Percentiles rank a stretch among this genome's conserved stretches.
These are phyloP conservation scores for Remorina albescens DNA, from an alignment of 2,797 vertebrate species.

Conservation along the genomic window DNA sequence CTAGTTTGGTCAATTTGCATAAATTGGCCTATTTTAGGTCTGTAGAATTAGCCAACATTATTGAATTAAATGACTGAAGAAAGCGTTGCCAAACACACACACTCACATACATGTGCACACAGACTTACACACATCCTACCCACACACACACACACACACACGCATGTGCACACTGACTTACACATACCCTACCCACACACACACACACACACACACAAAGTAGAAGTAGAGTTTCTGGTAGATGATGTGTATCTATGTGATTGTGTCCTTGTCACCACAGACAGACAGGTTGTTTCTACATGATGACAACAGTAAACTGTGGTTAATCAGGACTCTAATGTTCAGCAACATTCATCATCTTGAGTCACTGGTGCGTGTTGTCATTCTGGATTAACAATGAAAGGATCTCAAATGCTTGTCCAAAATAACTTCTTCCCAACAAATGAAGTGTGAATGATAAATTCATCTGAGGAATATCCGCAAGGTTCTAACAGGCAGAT, in stretches of 20 bases:
- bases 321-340: too few relatives aligned
- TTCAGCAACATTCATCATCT: too few relatives aligned
- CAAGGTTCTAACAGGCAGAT: background rate
- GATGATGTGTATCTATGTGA: conserved; percentile 60
- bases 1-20: too few relatives aligned
- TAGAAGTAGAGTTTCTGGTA: conserved; percentile 39
- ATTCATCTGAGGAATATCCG: background rate
- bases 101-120: conserved; percentile 23
- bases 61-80: conserved; percentile 60
- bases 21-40: too few relatives aligned
- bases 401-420: conserved; percentile 12
- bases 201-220: conserved; percentile 17
- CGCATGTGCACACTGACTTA: conserved; percentile 27
- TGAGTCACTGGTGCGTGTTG: conserved; percentile 44
- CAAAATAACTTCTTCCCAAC: conserved; percentile 2
- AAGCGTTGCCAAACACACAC: conserved; percentile 50
- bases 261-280: conserved; percentile 44
- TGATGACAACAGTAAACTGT: conserved; percentile 46
- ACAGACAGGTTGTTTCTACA: conserved; percentile 51
- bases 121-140: too few relatives aligned
- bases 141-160: conserved; percentile 25
- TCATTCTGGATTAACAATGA: conserved; percentile 26
- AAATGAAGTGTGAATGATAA: conserved; percentile 16
- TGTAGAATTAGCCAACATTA: conserved; percentile 63
- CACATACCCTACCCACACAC: conserved; percentile 37